Base-by-base conservation (phyloP, 2,113 vertebrate species). In the Nannospalax galili region DNA sequence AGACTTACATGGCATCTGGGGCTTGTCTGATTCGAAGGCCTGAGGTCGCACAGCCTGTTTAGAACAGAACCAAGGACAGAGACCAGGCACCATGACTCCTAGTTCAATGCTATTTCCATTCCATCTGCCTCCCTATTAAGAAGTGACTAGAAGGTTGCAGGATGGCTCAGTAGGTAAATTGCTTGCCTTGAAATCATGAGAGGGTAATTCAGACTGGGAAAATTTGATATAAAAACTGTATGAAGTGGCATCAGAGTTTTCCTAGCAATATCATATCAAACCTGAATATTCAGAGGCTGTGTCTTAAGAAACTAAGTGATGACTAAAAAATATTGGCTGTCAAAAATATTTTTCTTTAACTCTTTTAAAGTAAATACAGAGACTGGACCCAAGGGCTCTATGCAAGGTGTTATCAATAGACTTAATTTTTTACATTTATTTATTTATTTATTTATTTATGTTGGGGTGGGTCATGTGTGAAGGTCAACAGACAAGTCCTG, bases 21-120 rank as follows among this genome's bases (percentile, higher is more conserved):
- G 78, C 70, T 86, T 81, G 52, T 74, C 42, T 88, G 52, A 77
- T 84, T 45, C 72, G 92, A 93, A 86, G 48, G 64, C 84, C 37
- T 11, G 37, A 84, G 90, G 22, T 52, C 60, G 81, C 10, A 48
- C 10, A 80, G 58, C 32, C 48, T 78, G 35, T 58, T 77, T n/a
- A 35, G 20, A n/a, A n/a, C n/a, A n/a, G n/a, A n/a, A n/a, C n/a
- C n/a, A n/a, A n/a, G n/a, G 62, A n/a, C 56, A 48, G 77, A 89
- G 70, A 65, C 37, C 17, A 24, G 32, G 60, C 30, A 20, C 58
- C n/a, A 24, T 73, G 62, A 52, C 67, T n/a, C 52, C 45, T 9
- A 64, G 19, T 35, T 84, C 62, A 28, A 2, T 89, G 40, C 37
- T 73, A 32, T 88, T 90, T 92, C 37, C 17, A 16, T 24, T 70